Conservation (phyloP, 2,888 invertebrate species). For the Drosophila prostipennis region DNA sequence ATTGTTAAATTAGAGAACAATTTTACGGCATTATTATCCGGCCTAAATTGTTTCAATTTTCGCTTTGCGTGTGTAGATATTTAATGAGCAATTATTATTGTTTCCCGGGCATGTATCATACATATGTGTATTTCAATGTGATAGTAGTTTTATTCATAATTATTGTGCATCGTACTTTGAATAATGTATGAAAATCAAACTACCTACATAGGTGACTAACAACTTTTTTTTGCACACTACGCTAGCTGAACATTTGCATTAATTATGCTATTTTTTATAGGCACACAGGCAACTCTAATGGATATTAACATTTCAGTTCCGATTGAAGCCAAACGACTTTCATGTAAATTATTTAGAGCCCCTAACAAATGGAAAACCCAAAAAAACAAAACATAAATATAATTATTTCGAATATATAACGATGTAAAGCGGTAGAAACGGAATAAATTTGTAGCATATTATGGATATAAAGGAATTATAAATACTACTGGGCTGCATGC, state of each 20-base stretch:
- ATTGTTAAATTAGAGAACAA: constrained; percentile 33
- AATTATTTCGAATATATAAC: constrained; percentile 25
- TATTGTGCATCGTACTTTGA: constrained; percentile 52
- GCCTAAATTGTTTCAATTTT: constrained; percentile 25
- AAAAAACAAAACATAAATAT: constrained; percentile 20
- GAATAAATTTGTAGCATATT: constrained; percentile 60
- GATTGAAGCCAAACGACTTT: constrained; percentile 38
- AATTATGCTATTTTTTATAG: constrained; percentile 25
- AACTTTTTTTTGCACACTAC: constrained; percentile 27
- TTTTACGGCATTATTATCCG: constrained; percentile 39
- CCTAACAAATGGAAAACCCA: constrained; percentile 20
- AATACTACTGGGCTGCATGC: constrained; percentile 61
- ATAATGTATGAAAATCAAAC: constrained; percentile 25
- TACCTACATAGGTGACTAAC: constrained; percentile 4
- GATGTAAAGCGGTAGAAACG: constrained; percentile 41
- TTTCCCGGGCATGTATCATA: constrained; percentile 33
- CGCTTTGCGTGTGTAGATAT: constrained; percentile 57
- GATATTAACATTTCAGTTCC: constrained; percentile 28
- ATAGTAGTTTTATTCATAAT: constrained; percentile 76
- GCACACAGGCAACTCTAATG: constrained; percentile 23
- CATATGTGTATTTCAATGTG: constrained; percentile 73
- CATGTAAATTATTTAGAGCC: constrained; percentile 56
- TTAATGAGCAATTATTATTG: constrained; percentile 33
- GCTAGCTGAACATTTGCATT: constrained; percentile 20
- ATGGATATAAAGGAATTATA: constrained; percentile 39